phyloP scores from a whole-genome alignment of 2,797 vertebrate species.

The Myotis planiceps region DNA sequence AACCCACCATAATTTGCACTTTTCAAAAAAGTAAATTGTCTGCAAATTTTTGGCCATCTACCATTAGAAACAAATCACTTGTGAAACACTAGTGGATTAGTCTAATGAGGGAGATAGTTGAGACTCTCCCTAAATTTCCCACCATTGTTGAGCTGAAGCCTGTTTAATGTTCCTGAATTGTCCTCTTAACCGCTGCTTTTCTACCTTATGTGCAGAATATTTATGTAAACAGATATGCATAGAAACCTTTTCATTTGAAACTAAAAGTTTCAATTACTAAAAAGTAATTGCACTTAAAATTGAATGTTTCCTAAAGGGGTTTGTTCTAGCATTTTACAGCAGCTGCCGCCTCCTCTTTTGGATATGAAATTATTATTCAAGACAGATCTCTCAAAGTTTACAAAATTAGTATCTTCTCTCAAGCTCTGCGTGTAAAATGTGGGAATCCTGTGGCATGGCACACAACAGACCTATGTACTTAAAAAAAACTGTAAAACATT shows the following conservation, averaged over 20 bases:
- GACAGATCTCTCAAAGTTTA: slow-evolving; percentile 30
- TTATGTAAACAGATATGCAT: slow-evolving; percentile 24
- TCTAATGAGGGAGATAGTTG: neutral
- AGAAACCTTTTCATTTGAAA: slow-evolving; percentile 51
- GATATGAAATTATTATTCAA: slow-evolving; percentile 57
- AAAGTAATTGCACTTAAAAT: neutral
- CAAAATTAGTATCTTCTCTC: slow-evolving; percentile 32
- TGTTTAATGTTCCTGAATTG: slow-evolving; percentile 2
- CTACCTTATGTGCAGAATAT: neutral
- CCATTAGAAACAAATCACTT: slow-evolving; percentile 24
- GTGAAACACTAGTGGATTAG: neutral
- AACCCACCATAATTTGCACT: slow-evolving; percentile 20
- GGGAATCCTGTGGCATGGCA: neutral
- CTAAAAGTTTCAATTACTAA: neutral
- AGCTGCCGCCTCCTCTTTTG: neutral
- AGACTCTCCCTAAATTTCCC: neutral
- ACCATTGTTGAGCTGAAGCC: neutral
- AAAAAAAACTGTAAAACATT: neutral
- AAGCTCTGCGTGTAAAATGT: neutral
- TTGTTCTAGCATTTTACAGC: neutral
- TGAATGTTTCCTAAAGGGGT: neutral
- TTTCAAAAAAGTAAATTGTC: slow-evolving; percentile 29
- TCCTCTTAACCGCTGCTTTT: neutral
- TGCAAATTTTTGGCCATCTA: slow-evolving; percentile 25
- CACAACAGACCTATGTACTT: neutral